Evolutionary conservation across 2,113 vertebrate species (phyloP).

Genomic region (Rhabdomys dilectus): DNA sequence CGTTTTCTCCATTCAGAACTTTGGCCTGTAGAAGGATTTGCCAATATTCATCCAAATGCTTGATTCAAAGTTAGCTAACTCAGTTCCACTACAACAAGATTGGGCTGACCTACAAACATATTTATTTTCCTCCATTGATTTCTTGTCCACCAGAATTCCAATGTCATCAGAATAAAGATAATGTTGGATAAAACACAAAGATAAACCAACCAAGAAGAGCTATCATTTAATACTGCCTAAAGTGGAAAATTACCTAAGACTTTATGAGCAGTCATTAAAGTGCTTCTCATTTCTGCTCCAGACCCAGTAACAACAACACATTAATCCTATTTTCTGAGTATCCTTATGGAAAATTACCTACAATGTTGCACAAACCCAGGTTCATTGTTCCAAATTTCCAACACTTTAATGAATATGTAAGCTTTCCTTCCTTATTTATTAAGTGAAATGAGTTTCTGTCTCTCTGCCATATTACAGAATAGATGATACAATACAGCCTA

Average conservation of each 20-base stretch:
- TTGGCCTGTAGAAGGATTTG: neutral
- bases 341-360: neutral
- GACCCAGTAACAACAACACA: neutral
- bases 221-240: neutral
- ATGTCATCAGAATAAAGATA: neutral
- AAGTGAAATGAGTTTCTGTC: neutral
- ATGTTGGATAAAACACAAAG: neutral
- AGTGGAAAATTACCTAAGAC: neutral
- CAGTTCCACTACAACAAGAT: neutral
- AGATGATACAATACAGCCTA: neutral
- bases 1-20: neutral
- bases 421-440: neutral
- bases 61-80: neutral
- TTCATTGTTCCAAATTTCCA: neutral
- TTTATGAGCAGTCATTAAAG: neutral
- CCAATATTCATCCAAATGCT: neutral
- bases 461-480: neutral
- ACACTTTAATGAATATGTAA: neutral
- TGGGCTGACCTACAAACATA: neutral
- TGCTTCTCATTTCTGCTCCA: neutral
- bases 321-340: neutral
- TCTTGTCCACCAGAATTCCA: neutral
- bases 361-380: neutral
- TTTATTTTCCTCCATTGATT: neutral
- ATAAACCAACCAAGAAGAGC: neutral